Percentiles rank a stretch among this genome's conserved stretches.
Conservation (phyloP, 2,888 invertebrate genomes). For the Pseudococcus jackbeardsleyi region DNA sequence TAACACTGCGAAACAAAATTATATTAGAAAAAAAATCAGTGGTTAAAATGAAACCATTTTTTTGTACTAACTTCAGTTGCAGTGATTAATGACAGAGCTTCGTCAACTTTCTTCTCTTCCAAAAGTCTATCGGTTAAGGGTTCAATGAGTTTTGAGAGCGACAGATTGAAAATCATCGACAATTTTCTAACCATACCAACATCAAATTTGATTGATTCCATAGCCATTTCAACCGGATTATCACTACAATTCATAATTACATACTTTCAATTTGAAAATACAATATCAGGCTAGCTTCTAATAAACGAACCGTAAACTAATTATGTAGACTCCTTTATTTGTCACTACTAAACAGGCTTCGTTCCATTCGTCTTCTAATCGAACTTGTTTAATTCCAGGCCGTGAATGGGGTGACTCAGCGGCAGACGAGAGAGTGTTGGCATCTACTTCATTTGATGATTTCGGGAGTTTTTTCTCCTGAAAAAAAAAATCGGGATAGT, state of each 20-base stretch:
- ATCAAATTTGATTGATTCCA: conserved; percentile 50
- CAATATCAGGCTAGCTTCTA: not conserved
- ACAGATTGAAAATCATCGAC: conserved; percentile 47
- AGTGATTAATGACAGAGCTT: conserved; percentile 85
- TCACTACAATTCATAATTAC: conserved; percentile 31
- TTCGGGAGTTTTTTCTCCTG: not conserved
- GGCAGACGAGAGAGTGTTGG: not conserved
- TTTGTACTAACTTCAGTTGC: conserved; percentile 73
- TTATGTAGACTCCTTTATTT: conserved; percentile 75
- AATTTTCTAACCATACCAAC: conserved; percentile 40
- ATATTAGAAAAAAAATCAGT: not conserved
- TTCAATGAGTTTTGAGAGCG: conserved; percentile 70
- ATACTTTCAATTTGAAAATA: too few relatives aligned
- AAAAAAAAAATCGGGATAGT: not conserved
- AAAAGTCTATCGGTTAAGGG: conserved; percentile 86
- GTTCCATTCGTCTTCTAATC: conserved; percentile 62
- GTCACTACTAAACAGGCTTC: conserved; percentile 74
- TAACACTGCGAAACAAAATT: conserved; percentile 70
- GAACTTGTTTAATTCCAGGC: conserved; percentile 47
- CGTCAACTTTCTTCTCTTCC: conserved; percentile 80
- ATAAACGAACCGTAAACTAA: conserved; percentile 68
- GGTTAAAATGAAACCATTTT: too few relatives aligned
- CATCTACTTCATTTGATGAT: not conserved
- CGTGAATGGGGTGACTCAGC: not conserved
- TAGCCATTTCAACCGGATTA: conserved; percentile 55